Evolutionary conservation across 2,888 invertebrate genomes (phyloP), one percentile per base, ranked within the genome.

Genomic region (Tinea trinotella): DNA sequence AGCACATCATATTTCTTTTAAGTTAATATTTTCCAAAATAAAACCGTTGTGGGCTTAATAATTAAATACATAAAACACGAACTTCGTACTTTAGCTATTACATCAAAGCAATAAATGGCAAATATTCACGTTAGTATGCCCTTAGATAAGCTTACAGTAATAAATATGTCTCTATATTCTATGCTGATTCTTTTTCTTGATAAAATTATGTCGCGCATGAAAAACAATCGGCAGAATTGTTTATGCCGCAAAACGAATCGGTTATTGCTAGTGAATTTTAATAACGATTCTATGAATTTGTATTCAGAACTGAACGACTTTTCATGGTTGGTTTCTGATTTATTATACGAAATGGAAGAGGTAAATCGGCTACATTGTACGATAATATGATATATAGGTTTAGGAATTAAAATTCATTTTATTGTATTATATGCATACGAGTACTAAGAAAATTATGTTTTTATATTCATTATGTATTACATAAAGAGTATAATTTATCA

Each of bases 211-310:
- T 46, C 19, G 18, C 19, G 19, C 18, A 46, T 40, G 19, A 46
- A 44, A 17, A 44, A 36, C 36, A 36, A 46, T 46, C 19, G 18
- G 46, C 17, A 7, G n/a, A 46, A 46, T 19, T 46, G 46, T 46
- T 46, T 46, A 46, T 46, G 46, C 19, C 18, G 15, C 19, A 19
- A 40, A 46, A 9, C 46, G 46, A 46, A 46, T 46, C 19, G 46
- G 46, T 18, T 46, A 19, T 17, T 17, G 18, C 19, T 19, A 46
- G 46, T 72, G 71, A 74, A 74, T 75, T 70, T 70, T 67, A 74
- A 73, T 69, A 67, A 65, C 66, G 61, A 60, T 61, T 67, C 64
- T 68, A 66, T 62, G 64, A 71, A 69, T 74, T 67, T 62, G 68
- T 71, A 75, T 74, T 73, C 73, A 63, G 30, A 46, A 19, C 19